Evolutionary conservation across 2,888 invertebrate genomes (phyloP).

Genomic region (Drosophila austrosaltans): DNA sequence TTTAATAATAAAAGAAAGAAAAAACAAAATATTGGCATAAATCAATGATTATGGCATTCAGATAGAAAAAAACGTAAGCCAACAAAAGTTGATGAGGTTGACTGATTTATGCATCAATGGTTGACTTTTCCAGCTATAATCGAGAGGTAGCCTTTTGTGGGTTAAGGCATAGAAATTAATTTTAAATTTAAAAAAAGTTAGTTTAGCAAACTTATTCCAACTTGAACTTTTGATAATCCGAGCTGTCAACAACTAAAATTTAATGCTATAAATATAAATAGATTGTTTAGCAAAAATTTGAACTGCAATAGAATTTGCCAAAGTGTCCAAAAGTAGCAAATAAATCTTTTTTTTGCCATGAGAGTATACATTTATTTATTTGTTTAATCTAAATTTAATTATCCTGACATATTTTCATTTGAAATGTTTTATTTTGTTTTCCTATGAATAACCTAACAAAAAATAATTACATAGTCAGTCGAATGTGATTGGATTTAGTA

Average conservation of each 20-base stretch:
- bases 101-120: slow-evolving; percentile 2
- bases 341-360: background rate
- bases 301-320: background rate
- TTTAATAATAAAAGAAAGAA: slow-evolving; percentile 23
- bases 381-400: too few relatives aligned
- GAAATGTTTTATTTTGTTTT: background rate
- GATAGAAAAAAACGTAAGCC: slow-evolving; percentile 35
- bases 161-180: too few relatives aligned
- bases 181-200: too few relatives aligned
- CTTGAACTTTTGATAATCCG: background rate
- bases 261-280: too few relatives aligned
- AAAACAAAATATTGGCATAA: slow-evolving; percentile 69
- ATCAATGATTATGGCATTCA: slow-evolving; percentile 80
- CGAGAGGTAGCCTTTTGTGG: too few relatives aligned
- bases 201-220: too few relatives aligned
- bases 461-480: background rate
- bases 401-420: too few relatives aligned
- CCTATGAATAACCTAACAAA: background rate
- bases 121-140: background rate
- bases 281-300: too few relatives aligned
- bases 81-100: slow-evolving; percentile 1
- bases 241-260: background rate
- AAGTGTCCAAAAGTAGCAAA: background rate
- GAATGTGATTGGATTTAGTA: too few relatives aligned
- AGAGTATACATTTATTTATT: too few relatives aligned